Evolutionary conservation across 2,888 invertebrate species (phyloP).

Genomic region (Tineola bisselliella): DNA sequence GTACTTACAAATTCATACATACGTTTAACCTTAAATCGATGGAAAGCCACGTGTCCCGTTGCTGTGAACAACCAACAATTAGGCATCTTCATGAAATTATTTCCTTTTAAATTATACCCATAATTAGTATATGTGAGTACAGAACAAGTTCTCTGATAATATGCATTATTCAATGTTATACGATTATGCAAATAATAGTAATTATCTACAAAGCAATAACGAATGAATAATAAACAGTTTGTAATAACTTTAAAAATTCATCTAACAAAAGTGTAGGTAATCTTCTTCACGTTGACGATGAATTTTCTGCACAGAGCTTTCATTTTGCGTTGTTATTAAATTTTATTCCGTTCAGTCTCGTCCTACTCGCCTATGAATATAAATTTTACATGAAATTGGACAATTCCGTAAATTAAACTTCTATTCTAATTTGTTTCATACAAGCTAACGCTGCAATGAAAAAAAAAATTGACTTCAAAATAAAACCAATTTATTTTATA

Average conservation of each 20-base stretch:
- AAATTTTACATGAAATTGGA: conserved; percentile 14
- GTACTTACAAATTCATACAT: not conserved
- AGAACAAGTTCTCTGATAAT: not conserved
- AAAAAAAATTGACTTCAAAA: too few relatives aligned
- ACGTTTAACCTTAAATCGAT: not conserved
- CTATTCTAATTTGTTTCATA: not conserved
- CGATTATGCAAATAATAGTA: conserved; percentile 1
- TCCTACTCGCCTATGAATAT: conserved; percentile 11
- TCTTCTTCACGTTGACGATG: conserved; percentile 9
- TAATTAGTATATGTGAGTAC: not conserved
- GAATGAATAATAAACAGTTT: conserved; percentile 9
- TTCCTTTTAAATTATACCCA: not conserved
- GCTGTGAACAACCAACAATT: not conserved
- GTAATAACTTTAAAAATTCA: conserved; percentile 8
- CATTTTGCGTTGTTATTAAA: conserved; percentile 14
- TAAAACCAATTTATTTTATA: too few relatives aligned
- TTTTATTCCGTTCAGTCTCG: conserved; percentile 11
- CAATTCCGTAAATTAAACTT: conserved; percentile 3
- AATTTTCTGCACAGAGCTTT: conserved; percentile 8
- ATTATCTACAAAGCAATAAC: not conserved
- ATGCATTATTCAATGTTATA: not conserved
- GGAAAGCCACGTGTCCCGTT: not conserved
- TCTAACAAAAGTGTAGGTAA: conserved; percentile 12
- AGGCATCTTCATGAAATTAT: not conserved
- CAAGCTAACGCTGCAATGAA: not conserved